A percentile compares a stretch with the other conserved stretches of the same genome.
phyloP scores from a whole-genome alignment of 2,888 invertebrate genomes.

The Thecophora atra region DNA sequence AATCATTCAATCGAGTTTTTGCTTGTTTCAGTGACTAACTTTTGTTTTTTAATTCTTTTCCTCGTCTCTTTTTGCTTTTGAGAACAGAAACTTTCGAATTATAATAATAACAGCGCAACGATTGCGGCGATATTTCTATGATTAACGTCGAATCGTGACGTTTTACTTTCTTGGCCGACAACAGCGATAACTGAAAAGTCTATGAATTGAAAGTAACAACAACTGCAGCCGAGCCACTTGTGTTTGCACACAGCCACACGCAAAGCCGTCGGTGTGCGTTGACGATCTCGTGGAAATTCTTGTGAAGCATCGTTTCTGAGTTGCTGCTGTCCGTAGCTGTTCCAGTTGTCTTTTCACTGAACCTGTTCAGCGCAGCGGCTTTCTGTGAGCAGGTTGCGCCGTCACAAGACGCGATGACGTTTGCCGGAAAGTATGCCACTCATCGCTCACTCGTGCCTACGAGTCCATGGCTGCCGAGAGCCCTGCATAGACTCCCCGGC shows the following conservation, averaged over 20 bases:
- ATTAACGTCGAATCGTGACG: constrained; percentile 18
- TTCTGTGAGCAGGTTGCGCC: background rate
- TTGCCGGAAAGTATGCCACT: constrained; percentile 31
- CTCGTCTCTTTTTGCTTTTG: no score
- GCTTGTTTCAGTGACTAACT: no score
- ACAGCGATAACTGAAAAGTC: constrained; percentile 17
- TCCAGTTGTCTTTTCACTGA: constrained; percentile 11
- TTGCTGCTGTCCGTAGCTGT: background rate
- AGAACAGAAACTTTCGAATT: no score
- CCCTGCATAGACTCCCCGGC: no score
- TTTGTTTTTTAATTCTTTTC: no score
- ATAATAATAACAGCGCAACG: background rate
- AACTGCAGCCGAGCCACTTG: background rate
- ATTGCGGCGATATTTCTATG: background rate
- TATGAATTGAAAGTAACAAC: constrained; percentile 34
- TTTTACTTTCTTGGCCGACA: constrained; percentile 25
- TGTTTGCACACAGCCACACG: no score
- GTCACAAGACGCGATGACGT: background rate
- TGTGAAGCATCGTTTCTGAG: background rate
- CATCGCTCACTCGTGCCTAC: constrained; percentile 12
- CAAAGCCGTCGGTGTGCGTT: no score
- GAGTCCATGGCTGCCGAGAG: background rate
- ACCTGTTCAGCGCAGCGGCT: constrained; percentile 18
- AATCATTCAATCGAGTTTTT: no score
- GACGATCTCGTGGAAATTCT: constrained; percentile 8